Evolutionary conservation across 2,113 vertebrate species (phyloP), one percentile per base, ranked within the genome.

Genomic region (Scalopus aquaticus): DNA sequence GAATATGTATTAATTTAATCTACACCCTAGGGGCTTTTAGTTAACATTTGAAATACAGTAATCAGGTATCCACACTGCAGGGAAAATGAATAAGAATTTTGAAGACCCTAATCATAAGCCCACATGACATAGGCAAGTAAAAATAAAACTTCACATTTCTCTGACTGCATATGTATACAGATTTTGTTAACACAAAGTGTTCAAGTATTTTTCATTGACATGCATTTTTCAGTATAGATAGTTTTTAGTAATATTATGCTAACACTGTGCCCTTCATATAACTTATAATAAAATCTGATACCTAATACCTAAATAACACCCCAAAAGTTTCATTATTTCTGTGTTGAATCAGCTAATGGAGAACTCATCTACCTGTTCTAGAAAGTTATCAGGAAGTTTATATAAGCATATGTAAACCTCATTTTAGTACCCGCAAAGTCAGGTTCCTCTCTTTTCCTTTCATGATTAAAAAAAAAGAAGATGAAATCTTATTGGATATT

Each of bases 31-130:
- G 20, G 5, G 1, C 9, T 90, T 84, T 88, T 84, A 72, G 19
- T 90, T 92, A 88, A 80, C 87, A 84, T 58, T 44, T 94, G 60
- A 94, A 80, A 30, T 51, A 86, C 28, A 58, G 28, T 69, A 54
- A 84, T 70, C 81, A 79, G 3, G 20, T 64, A 49, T 74, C 44
- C n/a, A n/a, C 19, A 84, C 4, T 64, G 20, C 26, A 81, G 10
- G 35, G 42, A 3, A 22, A 88, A 69, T 39, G 30, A 70, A 83
- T 60, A 93, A 80, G 17, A 12, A 84, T 84, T 79, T 92, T 35
- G 83, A 79, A 84, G 13, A 84, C 7, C 11, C 15, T 81, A 84
- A 77, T 51, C 42, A 62, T 62, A 28, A 65, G n/a, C 26, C 39
- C 16, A 84, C 2, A 78, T 30, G 17, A 67, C 8, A 76, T 35